These are phyloP conservation scores for Camarhynchus parvulus DNA, from an alignment of 2,113 vertebrate genomes.

Conservation along the genomic window DNA sequence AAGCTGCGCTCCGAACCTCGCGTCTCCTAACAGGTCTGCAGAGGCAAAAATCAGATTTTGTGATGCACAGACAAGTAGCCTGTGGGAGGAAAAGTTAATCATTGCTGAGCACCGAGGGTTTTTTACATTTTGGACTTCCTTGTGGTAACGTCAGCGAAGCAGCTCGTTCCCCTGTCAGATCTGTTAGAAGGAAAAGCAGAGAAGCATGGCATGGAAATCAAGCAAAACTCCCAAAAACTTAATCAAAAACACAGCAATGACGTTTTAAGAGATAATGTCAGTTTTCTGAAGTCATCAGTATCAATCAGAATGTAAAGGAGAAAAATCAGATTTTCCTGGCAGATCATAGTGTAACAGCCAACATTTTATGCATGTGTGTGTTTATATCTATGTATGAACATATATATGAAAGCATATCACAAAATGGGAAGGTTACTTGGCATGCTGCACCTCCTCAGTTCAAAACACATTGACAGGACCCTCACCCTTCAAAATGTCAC, in stretches of 20 bases:
- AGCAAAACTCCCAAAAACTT: not conserved
- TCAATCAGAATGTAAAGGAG: not conserved
- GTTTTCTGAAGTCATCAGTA: not conserved
- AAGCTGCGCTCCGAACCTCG: not conserved
- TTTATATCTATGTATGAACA: not conserved
- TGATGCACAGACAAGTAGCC: not conserved
- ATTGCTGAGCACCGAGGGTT: not conserved
- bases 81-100: constrained; percentile 57
- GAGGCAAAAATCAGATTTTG: constrained; percentile 6
- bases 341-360: not conserved
- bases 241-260: not conserved
- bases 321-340: not conserved
- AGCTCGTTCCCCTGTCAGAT: not conserved
- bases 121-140: constrained; percentile 48
- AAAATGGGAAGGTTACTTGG: not conserved
- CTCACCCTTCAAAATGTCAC: not conserved
- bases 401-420: not conserved
- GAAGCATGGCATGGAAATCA: not conserved
- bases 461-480: not conserved
- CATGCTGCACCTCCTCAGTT: not conserved
- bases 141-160: not conserved
- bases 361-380: not conserved
- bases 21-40: not conserved
- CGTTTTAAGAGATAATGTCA: not conserved
- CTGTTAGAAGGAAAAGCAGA: not conserved